Evolutionary conservation across 1,140 invertebrate genomes (phyloP).

Genomic region (Trichomalopsis sarcophagae): DNA sequence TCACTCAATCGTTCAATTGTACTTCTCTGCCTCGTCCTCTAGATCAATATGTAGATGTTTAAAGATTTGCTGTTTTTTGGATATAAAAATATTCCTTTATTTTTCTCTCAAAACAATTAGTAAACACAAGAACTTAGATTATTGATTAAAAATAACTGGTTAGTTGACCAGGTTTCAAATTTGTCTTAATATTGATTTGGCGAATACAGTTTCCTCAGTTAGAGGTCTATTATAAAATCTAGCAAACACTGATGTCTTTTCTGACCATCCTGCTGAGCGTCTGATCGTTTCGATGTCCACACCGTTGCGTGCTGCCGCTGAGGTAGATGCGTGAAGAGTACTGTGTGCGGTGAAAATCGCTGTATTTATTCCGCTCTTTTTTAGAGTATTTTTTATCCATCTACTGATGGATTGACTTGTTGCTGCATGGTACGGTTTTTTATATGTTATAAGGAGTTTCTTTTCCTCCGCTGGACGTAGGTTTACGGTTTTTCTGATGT

Average conservation of each 20-base stretch:
- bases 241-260: not conserved
- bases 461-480: not conserved
- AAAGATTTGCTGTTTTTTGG: not conserved
- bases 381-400: conserved; percentile 57
- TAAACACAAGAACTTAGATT: too few species aligned
- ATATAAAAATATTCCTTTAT: too few species aligned
- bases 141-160: too few species aligned
- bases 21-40: conserved; percentile 35
- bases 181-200: not conserved
- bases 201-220: not conserved
- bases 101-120: too few species aligned
- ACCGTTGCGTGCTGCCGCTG: conserved; percentile 54
- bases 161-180: not conserved
- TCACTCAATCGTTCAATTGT: conserved; percentile 20
- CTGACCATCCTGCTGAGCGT: conserved; percentile 57
- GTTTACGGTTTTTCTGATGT: conserved; percentile 9
- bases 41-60: conserved; percentile 37
- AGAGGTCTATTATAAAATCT: conserved; percentile 16
- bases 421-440: conserved; percentile 55
- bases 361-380: conserved; percentile 55
- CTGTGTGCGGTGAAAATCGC: conserved; percentile 54
- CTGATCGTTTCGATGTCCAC: conserved; percentile 56
- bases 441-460: conserved; percentile 51
- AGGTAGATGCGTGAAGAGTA: conserved; percentile 58
- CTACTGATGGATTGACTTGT: conserved; percentile 55